Percentiles rank a stretch among this genome's conserved stretches.
phyloP scores from a whole-genome alignment of 2,797 vertebrate genomes.

The Threskiornis aethiopicus region DNA sequence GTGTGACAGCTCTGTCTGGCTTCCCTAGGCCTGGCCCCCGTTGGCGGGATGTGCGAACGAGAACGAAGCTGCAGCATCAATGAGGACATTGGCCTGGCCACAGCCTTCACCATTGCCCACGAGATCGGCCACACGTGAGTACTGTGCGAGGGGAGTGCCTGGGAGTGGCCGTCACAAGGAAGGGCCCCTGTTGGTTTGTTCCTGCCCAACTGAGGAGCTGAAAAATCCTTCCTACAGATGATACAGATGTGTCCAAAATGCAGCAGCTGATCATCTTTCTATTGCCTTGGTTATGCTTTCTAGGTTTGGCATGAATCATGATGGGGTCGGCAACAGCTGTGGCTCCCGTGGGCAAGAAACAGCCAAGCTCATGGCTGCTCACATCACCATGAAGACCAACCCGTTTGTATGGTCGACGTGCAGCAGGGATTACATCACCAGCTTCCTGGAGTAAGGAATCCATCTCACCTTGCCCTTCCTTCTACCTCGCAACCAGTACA shows the following conservation, averaged over 20 bases:
- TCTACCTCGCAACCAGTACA: not conserved
- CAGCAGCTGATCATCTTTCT: not conserved
- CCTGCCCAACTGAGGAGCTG: not conserved
- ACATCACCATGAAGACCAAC: slow-evolving; percentile 99
- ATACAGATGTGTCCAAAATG: rapidly evolving
- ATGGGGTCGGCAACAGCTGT: slow-evolving; percentile 93
- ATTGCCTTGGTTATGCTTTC: not conserved
- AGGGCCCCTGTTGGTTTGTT: not conserved
- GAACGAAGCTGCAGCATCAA: slow-evolving; percentile 98
- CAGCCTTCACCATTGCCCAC: slow-evolving; percentile 96
- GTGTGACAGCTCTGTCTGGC: not conserved
- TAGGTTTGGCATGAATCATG: slow-evolving; percentile 99
- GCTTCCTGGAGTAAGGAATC: slow-evolving; percentile 93
- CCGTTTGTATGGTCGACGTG: slow-evolving; percentile 97
- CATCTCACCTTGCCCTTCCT: not conserved
- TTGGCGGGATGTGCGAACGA: slow-evolving; percentile 96
- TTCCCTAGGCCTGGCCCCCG: slow-evolving; percentile 89
- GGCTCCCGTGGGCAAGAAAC: slow-evolving; percentile 94
- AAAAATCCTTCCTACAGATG: rapidly evolving
- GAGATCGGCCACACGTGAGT: slow-evolving; percentile 99
- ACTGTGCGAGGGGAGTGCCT: not conserved
- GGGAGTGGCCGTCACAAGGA: rapidly evolving
- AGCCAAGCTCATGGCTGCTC: slow-evolving; percentile 97
- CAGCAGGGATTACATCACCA: slow-evolving; percentile 98
- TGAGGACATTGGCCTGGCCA: slow-evolving; percentile 96